phyloP scores from a whole-genome alignment of 2,797 vertebrate genomes.

The Novumbra hubbsi region DNA sequence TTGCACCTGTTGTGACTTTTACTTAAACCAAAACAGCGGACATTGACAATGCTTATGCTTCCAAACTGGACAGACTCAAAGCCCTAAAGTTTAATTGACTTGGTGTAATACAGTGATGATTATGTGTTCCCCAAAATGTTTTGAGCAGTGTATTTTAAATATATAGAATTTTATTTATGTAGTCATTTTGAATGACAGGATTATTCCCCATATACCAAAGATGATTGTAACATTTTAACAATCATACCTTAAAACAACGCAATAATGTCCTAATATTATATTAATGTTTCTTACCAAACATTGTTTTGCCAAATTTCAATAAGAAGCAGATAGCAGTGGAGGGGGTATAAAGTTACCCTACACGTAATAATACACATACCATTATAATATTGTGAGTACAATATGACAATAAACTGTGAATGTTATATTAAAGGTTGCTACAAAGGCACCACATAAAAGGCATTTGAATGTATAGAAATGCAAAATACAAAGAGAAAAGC shows the following conservation, averaged over 20 bases:
- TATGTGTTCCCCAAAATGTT: no score
- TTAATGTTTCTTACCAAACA: slow-evolving; percentile 12
- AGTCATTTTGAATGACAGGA: background rate
- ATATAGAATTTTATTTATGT: slow-evolving; percentile 15
- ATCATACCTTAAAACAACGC: slow-evolving; percentile 10
- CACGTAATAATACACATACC: background rate
- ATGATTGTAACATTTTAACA: slow-evolving; percentile 13
- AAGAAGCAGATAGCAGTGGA: slow-evolving; percentile 8
- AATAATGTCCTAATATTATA: background rate
- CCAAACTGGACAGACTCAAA: no score
- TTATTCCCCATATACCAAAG: slow-evolving; percentile 16
- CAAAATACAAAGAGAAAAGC: slow-evolving; percentile 16
- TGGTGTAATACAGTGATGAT: no score
- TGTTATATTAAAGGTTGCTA: slow-evolving; percentile 44
- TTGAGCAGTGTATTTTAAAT: slow-evolving; percentile 14
- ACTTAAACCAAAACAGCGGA: no score
- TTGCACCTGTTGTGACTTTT: no score
- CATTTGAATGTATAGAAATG: slow-evolving; percentile 27
- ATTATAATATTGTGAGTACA: slow-evolving; percentile 21
- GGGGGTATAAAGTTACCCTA: background rate
- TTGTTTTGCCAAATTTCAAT: slow-evolving; percentile 23
- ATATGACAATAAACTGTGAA: slow-evolving; percentile 17
- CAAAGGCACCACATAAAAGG: slow-evolving; percentile 28
- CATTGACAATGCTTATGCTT: no score
- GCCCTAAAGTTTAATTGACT: no score